Base-by-base conservation (phyloP, 2,888 invertebrate genomes). In the Melanargia galathea region DNA sequence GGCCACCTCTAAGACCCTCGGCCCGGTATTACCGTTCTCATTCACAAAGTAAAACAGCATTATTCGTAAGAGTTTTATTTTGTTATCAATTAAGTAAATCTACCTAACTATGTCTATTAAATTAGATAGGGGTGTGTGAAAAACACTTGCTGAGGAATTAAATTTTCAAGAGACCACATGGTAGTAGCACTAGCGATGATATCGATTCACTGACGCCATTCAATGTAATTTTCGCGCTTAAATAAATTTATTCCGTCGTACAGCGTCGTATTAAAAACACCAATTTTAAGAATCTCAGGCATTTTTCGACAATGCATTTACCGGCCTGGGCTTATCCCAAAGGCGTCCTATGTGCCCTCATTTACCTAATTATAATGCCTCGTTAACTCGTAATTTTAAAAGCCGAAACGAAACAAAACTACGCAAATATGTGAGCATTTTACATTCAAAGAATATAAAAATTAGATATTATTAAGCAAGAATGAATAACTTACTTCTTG, bases 201-300 rank as follows among this genome's bases (percentile, higher is more conserved):
- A 88, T 89, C 74, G 89, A 89, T 89, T 83, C 70, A 61, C 59
- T 70, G 78, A 74, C 83, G 83, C 82, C 82, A 83, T 84, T 80
- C 74, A 69, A 67, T 65, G 67, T 4, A 62, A 71, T 60, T 77
- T 79, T 77, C 74, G 74, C 79, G 78, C 69, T 75, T 71, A 78
- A 81, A 77, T 40, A 18, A 24, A 18, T n/a, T 16, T 16, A 56
- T 35, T 13, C 24, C 24, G 16, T 20, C 26, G 5, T n/a, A 30
- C 8, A 20, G 5, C n/a, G n/a, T 26, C 20, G 13, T 11, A 8
- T 22, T 45, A 4, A 57, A 45, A 45, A 20, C 16, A 55, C 2
- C 0, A 22, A 20, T 18, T 16, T 20, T 10, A 45, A 45, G 18
- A 35, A 20, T 35, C 11, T 45, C 20, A 33, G 1, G 40, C 1